Evolutionary conservation across 2,888 invertebrate genomes (phyloP).

Genomic region (Ashinkailepas kermadecensis): DNA sequence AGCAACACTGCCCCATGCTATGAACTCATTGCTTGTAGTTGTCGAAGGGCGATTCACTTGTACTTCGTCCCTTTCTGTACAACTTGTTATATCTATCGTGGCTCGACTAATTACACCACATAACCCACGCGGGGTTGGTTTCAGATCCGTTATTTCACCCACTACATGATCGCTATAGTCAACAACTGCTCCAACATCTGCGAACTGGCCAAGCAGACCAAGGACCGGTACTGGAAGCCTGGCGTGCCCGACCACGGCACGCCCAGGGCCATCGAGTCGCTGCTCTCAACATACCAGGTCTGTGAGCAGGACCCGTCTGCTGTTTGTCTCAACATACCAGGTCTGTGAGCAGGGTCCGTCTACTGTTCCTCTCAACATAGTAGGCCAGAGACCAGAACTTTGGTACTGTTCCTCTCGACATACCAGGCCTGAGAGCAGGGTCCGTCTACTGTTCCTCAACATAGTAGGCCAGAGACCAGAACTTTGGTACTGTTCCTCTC

Average conservation of each 20-base stretch:
- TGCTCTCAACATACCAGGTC: slow-evolving; percentile 62
- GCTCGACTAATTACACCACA: too few species aligned
- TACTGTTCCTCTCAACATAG: neutral
- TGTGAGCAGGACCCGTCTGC: neutral
- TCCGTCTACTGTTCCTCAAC: too few species aligned
- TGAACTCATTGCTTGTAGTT: too few species aligned
- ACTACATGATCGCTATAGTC: slow-evolving; percentile 89
- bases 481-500: too few species aligned
- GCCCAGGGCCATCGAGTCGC: slow-evolving; percentile 56
- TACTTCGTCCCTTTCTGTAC: too few species aligned
- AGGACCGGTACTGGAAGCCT: slow-evolving; percentile 67
- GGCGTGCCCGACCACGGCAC: slow-evolving; percentile 52
- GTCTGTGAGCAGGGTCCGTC: too few species aligned
- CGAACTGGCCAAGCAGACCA: slow-evolving; percentile 77
- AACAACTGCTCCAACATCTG: slow-evolving; percentile 90
- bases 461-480: neutral
- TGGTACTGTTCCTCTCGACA: slow-evolving; percentile 58
- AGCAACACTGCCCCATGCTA: too few species aligned
- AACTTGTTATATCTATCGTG: too few species aligned
- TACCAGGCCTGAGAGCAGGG: slow-evolving; percentile 50
- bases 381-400: slow-evolving; percentile 44
- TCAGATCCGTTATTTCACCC: slow-evolving; percentile 72
- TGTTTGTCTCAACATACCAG: too few species aligned
- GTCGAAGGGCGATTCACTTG: too few species aligned
- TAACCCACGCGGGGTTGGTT: slow-evolving; percentile 24